Percentiles rank a stretch among this genome's conserved stretches.
phyloP scores from a whole-genome alignment of 2,113 vertebrate species.

The Glaucidium brasilianum region DNA sequence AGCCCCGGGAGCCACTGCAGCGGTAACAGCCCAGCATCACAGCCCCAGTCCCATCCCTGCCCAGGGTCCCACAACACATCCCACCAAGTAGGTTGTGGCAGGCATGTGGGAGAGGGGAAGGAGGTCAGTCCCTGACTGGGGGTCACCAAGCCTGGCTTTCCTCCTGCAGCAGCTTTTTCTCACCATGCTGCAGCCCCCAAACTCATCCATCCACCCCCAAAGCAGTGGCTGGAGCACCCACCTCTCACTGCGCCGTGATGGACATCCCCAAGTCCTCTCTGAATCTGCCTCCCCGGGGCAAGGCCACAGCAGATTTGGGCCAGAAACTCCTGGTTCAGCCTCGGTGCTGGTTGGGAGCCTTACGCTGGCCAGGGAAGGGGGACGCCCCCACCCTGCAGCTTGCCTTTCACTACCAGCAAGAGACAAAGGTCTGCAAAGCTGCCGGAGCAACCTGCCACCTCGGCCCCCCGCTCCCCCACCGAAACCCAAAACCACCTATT shows the following conservation, averaged over 20 bases:
- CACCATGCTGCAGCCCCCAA: neutral
- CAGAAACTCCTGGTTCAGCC: neutral
- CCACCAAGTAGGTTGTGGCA: neutral
- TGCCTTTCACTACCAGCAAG: neutral
- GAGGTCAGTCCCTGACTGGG: neutral
- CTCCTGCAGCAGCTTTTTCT: neutral
- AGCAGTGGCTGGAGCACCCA: neutral
- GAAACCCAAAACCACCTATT: slow-evolving; percentile 53
- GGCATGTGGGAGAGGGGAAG: neutral
- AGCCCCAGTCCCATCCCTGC: neutral
- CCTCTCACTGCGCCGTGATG: neutral
- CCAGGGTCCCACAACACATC: neutral
- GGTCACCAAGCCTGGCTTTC: neutral
- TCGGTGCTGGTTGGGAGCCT: neutral
- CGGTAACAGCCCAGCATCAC: neutral
- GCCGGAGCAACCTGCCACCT: neutral
- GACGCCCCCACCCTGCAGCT: neutral
- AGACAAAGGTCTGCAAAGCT: neutral
- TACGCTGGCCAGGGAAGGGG: neutral
- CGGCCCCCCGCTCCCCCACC: neutral
- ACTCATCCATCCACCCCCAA: neutral
- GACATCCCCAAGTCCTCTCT: neutral
- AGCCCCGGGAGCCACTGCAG: accelerated
- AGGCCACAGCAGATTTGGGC: neutral
- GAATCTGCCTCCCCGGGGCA: neutral